Evolutionary conservation across 2,113 vertebrate genomes (phyloP).

Genomic region (Corythornis madagascariensis): DNA sequence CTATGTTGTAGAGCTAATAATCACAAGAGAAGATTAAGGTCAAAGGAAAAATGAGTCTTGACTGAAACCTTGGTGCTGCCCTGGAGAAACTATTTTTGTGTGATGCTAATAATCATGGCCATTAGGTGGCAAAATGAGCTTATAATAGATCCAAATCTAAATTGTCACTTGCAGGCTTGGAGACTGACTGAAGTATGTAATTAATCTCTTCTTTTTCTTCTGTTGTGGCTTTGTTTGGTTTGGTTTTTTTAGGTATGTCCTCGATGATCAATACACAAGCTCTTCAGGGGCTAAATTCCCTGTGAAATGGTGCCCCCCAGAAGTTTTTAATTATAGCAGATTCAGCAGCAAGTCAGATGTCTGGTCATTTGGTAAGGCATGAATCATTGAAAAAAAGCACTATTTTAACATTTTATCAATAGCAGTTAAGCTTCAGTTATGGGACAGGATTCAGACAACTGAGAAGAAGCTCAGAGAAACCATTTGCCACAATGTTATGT

Average conservation of each 20-base stretch:
- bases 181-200: background rate
- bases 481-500: background rate
- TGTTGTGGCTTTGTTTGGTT: background rate
- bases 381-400: background rate
- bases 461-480: background rate
- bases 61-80: background rate
- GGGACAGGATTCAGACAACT: background rate
- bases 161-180: background rate
- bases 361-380: constrained; percentile 89
- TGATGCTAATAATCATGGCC: constrained; percentile 18
- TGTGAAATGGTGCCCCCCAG: constrained; percentile 95
- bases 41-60: background rate
- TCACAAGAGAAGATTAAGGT: background rate
- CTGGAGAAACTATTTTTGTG: background rate
- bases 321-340: constrained; percentile 92
- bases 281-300: constrained; percentile 92
- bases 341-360: constrained; percentile 97
- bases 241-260: constrained; percentile 82
- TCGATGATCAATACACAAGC: constrained; percentile 93
- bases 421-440: background rate
- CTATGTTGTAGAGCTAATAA: background rate
- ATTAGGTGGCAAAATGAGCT: constrained; percentile 67
- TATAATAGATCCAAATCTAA: background rate
- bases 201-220: background rate
- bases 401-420: background rate